Conservation (phyloP, 2,888 invertebrate species). For the Coleophora deauratella region DNA sequence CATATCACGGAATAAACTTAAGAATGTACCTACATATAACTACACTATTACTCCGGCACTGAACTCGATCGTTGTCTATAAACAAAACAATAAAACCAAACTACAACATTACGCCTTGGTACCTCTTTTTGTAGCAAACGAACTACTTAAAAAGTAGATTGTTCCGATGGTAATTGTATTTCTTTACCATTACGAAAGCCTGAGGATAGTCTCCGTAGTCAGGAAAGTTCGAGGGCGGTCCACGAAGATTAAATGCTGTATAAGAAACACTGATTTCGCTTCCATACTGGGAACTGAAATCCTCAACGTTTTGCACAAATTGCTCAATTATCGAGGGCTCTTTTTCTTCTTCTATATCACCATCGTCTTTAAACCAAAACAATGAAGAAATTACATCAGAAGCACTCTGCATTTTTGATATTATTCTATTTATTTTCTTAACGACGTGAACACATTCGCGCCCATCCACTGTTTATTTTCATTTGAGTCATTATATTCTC, state of each 20-base stretch:
- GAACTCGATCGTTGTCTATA: too few species aligned
- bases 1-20: too few species aligned
- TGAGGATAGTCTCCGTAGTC: slow-evolving; percentile 94
- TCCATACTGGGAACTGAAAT: slow-evolving; percentile 94
- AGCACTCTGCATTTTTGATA: slow-evolving; percentile 50
- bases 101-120: too few species aligned
- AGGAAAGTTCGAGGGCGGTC: slow-evolving; percentile 89
- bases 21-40: too few species aligned
- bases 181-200: slow-evolving; percentile 89
- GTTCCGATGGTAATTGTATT: too few species aligned
- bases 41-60: too few species aligned
- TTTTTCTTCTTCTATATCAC: slow-evolving; percentile 37
- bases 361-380: slow-evolving; percentile 52
- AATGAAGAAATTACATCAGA: slow-evolving; percentile 59
- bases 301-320: slow-evolving; percentile 84
- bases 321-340: slow-evolving; percentile 77
- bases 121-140: too few species aligned
- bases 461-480: too few species aligned
- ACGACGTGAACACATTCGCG: not conserved
- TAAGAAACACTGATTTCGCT: slow-evolving; percentile 91
- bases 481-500: too few species aligned
- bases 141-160: too few species aligned
- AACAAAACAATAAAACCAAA: too few species aligned
- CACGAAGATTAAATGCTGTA: slow-evolving; percentile 89
- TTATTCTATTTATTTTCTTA: not conserved